phyloP scores from a whole-genome alignment of 2,888 invertebrate genomes.

The Heliconius ismenius region DNA sequence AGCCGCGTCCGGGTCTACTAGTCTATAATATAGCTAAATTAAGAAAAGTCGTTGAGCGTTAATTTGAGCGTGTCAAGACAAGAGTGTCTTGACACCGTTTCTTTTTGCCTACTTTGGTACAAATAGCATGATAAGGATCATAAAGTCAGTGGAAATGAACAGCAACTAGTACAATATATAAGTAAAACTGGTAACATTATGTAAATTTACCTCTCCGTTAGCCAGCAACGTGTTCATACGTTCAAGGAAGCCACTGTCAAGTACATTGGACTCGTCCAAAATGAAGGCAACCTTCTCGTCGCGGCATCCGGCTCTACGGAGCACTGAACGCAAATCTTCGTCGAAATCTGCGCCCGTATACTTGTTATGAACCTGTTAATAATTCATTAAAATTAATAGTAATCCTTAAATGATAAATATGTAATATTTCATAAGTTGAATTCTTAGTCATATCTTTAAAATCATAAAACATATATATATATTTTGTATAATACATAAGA shows the following conservation, averaged over 20 bases:
- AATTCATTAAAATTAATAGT: background rate
- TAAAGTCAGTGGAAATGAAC: background rate
- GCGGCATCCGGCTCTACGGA: constrained; percentile 93
- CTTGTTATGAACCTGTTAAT: constrained; percentile 94
- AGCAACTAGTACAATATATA: background rate
- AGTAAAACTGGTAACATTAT: background rate
- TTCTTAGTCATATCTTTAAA: too few species aligned
- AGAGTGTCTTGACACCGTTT: too few species aligned
- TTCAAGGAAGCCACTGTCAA: constrained; percentile 99
- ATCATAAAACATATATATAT: too few species aligned
- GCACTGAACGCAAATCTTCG: constrained; percentile 95
- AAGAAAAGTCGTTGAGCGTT: too few species aligned
- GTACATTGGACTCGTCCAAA: constrained; percentile 98
- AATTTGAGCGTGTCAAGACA: too few species aligned
- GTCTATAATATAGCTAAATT: too few species aligned
- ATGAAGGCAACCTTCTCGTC: constrained; percentile 99
- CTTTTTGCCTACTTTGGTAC: too few species aligned
- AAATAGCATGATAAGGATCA: background rate
- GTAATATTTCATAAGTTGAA: too few species aligned
- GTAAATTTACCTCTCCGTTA: constrained; percentile 91
- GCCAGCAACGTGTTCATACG: constrained; percentile 99
- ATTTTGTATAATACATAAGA: too few species aligned
- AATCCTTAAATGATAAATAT: too few species aligned
- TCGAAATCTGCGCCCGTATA: constrained; percentile 99
- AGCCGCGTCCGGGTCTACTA: too few species aligned